phyloP scores from a whole-genome alignment of 2,113 vertebrate species.

The Hymenochirus boettgeri region DNA sequence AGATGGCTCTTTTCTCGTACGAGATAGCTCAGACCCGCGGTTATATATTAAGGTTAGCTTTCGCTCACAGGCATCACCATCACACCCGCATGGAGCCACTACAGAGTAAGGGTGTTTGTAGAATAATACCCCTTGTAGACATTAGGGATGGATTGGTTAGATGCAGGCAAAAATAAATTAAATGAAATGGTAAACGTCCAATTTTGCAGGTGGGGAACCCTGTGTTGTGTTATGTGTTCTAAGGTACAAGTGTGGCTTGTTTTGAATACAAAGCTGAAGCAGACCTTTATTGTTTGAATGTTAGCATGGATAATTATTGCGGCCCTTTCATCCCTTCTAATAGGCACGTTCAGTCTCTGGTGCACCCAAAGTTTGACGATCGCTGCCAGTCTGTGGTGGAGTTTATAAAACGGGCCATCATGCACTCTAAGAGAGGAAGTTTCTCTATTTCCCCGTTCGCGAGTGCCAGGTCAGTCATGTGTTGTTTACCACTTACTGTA shows the following conservation, averaged over 20 bases:
- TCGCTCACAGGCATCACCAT: slow-evolving; percentile 89
- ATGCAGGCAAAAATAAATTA: too few relatives aligned
- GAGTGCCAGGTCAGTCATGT: slow-evolving; percentile 89
- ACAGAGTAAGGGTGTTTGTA: slow-evolving; percentile 61
- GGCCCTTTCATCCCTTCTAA: slow-evolving; percentile 17
- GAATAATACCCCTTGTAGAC: fast-evolving
- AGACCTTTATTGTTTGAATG: background rate
- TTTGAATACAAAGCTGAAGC: too few relatives aligned
- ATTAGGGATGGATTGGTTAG: too few relatives aligned
- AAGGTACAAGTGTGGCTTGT: too few relatives aligned
- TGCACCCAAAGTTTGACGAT: slow-evolving; percentile 98
- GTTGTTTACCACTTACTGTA: too few relatives aligned
- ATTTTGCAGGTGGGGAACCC: too few relatives aligned
- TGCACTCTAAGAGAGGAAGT: slow-evolving; percentile 96
- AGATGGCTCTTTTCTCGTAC: slow-evolving; percentile 90
- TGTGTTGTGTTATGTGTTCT: too few relatives aligned
- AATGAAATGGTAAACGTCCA: too few relatives aligned
- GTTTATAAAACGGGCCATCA: slow-evolving; percentile 93
- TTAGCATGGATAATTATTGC: background rate
- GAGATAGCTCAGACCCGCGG: slow-evolving; percentile 92
- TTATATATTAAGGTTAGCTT: slow-evolving; percentile 98
- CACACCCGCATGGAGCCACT: slow-evolving; percentile 96
- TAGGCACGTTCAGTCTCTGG: slow-evolving; percentile 95
- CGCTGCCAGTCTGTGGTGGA: slow-evolving; percentile 96
- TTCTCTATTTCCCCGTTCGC: slow-evolving; percentile 94